phyloP scores from a whole-genome alignment of 2,888 invertebrate genomes.

The Philereme vetulata region DNA sequence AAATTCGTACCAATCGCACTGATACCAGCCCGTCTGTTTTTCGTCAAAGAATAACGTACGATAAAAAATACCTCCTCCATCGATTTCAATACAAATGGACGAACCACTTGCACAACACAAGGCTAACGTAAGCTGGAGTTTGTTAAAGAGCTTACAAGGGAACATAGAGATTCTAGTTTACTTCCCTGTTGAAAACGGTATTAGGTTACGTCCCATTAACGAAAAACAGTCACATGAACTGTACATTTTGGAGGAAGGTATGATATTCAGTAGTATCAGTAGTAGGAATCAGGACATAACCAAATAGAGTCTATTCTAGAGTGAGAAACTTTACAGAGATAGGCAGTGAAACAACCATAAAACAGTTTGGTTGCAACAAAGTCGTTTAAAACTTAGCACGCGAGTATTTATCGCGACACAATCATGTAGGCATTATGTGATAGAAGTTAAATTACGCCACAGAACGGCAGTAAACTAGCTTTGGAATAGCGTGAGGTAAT shows the following conservation, averaged over 20 bases:
- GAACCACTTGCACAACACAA: constrained; percentile 25
- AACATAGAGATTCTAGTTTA: not conserved
- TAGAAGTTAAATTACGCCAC: constrained; percentile 65
- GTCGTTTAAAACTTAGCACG: constrained; percentile 47
- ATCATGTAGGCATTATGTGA: constrained; percentile 55
- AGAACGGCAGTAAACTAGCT: constrained; percentile 56
- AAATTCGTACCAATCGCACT: constrained; percentile 36
- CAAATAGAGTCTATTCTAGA: constrained; percentile 16
- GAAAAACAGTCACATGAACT: constrained; percentile 6
- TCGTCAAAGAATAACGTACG: constrained; percentile 25
- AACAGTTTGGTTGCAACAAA: constrained; percentile 31
- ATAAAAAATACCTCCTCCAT: constrained; percentile 11
- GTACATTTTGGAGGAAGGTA: constrained; percentile 13
- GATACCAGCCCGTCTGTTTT: constrained; percentile 43
- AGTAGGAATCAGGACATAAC: constrained; percentile 9
- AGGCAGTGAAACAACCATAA: constrained; percentile 23
- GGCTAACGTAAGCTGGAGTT: constrained; percentile 4
- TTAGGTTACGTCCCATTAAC: not conserved
- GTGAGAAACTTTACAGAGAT: constrained; percentile 20
- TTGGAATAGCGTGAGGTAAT: constrained; percentile 60
- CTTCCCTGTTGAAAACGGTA: too few relatives aligned
- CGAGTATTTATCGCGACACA: constrained; percentile 58
- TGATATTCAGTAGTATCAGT: not conserved
- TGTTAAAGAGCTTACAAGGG: too few relatives aligned
- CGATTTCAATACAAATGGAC: constrained; percentile 20